Evolutionary conservation across 30 jellyfish, hydroid and myxozoan species (phyloP).

Genomic region (Euphysa ruthae): DNA sequence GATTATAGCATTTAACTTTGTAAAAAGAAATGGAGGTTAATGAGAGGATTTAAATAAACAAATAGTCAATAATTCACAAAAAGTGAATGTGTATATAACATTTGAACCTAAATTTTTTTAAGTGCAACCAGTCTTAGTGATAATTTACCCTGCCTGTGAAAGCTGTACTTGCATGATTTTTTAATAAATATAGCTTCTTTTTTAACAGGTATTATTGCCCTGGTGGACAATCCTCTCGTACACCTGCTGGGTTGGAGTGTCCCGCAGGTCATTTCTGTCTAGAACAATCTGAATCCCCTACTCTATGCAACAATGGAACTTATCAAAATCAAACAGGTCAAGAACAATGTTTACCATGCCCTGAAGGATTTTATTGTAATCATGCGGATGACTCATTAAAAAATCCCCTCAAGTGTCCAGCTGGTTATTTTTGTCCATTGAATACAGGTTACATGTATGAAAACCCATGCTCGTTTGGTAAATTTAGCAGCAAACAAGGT

Average conservation of each 20-base stretch:
- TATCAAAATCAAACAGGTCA: constrained; percentile 76
- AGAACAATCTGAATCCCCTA: constrained; percentile 46
- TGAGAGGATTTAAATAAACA: no score
- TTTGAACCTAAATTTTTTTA: no score
- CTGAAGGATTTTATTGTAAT: constrained; percentile 85
- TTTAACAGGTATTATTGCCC: constrained; percentile 80
- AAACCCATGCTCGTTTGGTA: constrained; percentile 70
- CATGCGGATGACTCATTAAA: constrained; percentile 85
- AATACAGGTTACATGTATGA: constrained; percentile 36
- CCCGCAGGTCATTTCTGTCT: constrained; percentile 84
- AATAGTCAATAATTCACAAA: no score
- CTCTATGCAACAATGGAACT: constrained; percentile 84
- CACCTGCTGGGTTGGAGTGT: constrained; percentile 66
- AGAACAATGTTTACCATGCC: constrained; percentile 59
- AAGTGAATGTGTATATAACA: no score
- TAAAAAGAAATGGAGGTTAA: no score
- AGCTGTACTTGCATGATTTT: no score
- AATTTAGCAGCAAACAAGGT: constrained; percentile 57
- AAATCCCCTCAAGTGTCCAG: constrained; percentile 69
- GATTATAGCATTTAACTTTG: no score
- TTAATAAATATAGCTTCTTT: background rate
- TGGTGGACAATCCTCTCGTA: constrained; percentile 65
- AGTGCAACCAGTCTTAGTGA: no score
- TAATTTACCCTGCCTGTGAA: no score
- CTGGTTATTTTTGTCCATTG: constrained; percentile 71